phyloP scores from a whole-genome alignment of 2,888 invertebrate genomes.

The Deladenus siricidicola region DNA sequence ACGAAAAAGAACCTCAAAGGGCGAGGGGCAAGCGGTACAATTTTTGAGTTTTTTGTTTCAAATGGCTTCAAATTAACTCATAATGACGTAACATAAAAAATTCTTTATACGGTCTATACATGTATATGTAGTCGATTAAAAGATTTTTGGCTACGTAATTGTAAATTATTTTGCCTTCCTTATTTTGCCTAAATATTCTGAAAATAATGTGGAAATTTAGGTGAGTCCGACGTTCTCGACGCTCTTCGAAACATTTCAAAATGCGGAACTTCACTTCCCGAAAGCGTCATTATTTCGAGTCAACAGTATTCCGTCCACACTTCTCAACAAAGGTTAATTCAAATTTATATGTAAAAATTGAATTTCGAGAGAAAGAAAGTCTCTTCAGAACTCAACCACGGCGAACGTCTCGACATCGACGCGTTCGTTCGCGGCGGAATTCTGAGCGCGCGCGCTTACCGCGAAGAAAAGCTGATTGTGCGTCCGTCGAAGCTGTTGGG shows the following conservation, averaged over 20 bases:
- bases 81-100: too few species aligned
- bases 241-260: neutral
- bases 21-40: too few species aligned
- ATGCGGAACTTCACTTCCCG: neutral
- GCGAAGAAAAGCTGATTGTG: conserved; percentile 4
- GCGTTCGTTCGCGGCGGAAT: neutral
- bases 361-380: neutral
- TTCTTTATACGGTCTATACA: too few species aligned
- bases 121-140: too few species aligned
- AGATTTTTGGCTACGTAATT: too few species aligned
- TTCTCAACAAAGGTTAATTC: neutral
- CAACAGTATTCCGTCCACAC: conserved; percentile 1
- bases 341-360: neutral
- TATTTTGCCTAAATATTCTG: neutral
- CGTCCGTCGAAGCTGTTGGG: neutral
- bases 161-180: neutral
- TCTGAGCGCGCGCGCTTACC: conserved; percentile 1
- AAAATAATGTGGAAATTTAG: neutral
- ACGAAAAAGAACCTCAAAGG: too few species aligned
- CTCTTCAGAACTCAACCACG: too few species aligned
- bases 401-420: too few species aligned
- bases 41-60: too few species aligned
- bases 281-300: conserved; percentile 11
- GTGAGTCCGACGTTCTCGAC: neutral
- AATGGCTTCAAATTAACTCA: too few species aligned